Percentiles rank a stretch among this genome's conserved stretches.
Evolutionary conservation across 2,113 vertebrate species (phyloP).

Genomic region (Narcine bancroftii): DNA sequence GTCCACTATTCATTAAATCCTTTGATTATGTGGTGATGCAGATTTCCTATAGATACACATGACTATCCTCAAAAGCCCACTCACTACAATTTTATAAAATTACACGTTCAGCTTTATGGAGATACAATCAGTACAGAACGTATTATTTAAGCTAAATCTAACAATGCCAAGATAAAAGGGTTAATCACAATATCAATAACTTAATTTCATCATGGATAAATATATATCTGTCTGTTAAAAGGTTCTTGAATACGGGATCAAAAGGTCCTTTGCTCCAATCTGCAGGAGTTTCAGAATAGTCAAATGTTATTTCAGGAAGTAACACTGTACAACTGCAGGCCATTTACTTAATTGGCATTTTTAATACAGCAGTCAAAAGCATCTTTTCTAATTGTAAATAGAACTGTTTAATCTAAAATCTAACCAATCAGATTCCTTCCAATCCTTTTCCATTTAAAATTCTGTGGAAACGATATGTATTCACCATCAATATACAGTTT

Average conservation of each 20-base stretch:
- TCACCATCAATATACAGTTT: not conserved
- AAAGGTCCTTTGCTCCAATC: not conserved
- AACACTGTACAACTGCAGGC: not conserved
- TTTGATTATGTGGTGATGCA: not conserved
- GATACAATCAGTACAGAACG: not conserved
- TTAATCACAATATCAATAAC: not conserved
- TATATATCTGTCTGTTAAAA: not conserved
- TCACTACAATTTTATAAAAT: slow-evolving; percentile 8
- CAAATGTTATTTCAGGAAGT: slow-evolving; percentile 12
- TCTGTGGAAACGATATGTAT: not conserved
- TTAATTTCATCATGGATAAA: slow-evolving; percentile 18
- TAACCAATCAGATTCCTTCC: not conserved
- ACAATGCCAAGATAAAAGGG: not conserved
- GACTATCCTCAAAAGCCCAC: not conserved
- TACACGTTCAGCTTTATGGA: not conserved
- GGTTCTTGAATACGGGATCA: not conserved
- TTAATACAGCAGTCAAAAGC: not conserved
- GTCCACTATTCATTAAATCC: not conserved
- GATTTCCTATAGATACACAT: not conserved
- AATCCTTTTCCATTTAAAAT: slow-evolving; percentile 18
- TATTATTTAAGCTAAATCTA: not conserved
- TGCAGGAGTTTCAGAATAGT: not conserved
- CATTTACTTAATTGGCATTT: not conserved
- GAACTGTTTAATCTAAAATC: not conserved
- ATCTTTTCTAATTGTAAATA: not conserved